Evolutionary conservation across 2,797 vertebrate species (phyloP).

Genomic region (Acanthis flammea): DNA sequence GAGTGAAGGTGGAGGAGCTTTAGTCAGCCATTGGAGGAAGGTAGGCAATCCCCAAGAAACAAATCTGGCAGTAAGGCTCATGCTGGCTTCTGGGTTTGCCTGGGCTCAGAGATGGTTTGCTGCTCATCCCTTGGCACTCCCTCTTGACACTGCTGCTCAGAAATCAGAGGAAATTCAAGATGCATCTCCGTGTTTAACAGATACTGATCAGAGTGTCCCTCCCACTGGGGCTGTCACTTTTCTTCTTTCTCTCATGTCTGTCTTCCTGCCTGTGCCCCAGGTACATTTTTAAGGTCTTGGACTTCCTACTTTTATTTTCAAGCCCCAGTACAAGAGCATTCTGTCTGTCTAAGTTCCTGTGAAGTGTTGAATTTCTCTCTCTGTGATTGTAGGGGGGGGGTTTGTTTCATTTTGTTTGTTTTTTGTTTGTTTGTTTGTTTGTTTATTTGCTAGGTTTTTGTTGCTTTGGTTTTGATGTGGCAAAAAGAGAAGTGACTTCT

Average conservation of each 20-base stretch:
- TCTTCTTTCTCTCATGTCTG: neutral
- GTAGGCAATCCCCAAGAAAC: neutral
- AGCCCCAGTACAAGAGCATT: neutral
- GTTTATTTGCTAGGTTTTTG: neutral
- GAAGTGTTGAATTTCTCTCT: neutral
- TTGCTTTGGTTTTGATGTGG: neutral
- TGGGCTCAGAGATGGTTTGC: neutral
- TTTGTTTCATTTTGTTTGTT: neutral
- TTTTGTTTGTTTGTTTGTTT: too few relatives aligned
- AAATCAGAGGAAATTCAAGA: neutral
- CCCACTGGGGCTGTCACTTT: neutral
- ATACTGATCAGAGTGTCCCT: neutral
- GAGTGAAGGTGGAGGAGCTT: neutral
- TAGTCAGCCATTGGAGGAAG: neutral
- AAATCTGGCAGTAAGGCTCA: neutral
- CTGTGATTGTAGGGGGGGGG: fast-evolving
- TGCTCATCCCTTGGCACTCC: neutral
- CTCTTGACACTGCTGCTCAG: neutral
- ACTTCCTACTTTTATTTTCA: neutral
- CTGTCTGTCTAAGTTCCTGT: neutral
- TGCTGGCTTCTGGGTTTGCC: neutral
- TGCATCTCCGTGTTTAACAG: neutral
- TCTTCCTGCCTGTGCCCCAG: neutral
- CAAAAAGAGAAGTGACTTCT: neutral
- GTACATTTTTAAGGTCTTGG: neutral